phyloP scores from a whole-genome alignment of 2,113 vertebrate species.

The Struthidea cinerea region DNA sequence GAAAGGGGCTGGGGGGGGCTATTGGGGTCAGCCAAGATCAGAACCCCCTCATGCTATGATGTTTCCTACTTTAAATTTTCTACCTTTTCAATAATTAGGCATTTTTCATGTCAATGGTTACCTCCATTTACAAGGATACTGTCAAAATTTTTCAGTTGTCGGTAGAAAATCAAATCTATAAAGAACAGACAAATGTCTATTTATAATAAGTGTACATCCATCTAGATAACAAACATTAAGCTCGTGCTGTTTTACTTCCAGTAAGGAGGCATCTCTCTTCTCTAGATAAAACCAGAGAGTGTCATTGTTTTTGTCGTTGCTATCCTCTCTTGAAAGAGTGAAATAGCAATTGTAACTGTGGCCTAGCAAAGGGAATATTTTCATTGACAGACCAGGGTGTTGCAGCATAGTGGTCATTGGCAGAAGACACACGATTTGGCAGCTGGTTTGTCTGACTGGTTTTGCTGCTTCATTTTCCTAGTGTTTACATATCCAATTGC shows the following conservation, averaged over 20 bases:
- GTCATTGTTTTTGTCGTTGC: background rate
- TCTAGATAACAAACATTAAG: background rate
- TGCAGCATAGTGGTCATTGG: background rate
- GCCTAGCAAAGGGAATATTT: background rate
- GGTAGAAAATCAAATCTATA: background rate
- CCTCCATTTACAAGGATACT: background rate
- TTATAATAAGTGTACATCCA: background rate
- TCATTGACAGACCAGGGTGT: background rate
- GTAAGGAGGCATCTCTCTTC: background rate
- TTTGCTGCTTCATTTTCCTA: background rate
- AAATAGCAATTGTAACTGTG: background rate
- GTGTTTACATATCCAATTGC: background rate
- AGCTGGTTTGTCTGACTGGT: background rate
- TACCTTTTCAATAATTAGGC: background rate
- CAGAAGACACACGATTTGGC: background rate
- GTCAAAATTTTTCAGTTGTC: background rate
- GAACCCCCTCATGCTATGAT: rapidly evolving
- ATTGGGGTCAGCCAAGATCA: background rate
- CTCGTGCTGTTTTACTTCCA: background rate
- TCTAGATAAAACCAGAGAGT: background rate
- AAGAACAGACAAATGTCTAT: background rate
- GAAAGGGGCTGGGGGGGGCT: background rate
- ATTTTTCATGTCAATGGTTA: background rate
- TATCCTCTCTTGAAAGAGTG: background rate
- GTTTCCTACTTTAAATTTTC: background rate